These are phyloP conservation scores for Anarhynchus alexandrinus DNA, from an alignment of 2,113 vertebrate species.

Conservation along the genomic window DNA sequence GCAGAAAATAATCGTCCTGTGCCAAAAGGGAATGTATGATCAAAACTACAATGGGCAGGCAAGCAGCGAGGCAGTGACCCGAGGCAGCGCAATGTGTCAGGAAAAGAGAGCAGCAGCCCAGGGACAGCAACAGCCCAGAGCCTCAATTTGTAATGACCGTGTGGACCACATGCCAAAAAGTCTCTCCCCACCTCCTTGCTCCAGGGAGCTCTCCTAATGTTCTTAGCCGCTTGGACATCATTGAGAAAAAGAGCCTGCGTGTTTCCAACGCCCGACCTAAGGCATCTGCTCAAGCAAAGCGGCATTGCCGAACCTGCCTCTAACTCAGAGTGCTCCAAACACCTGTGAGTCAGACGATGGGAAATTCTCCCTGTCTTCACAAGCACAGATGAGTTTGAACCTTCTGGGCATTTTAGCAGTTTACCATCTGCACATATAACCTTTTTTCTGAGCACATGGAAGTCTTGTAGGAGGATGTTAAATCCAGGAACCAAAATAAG, in stretches of 20 bases:
- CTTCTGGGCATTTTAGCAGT: slow-evolving; percentile 79
- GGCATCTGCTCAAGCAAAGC: slow-evolving; percentile 68
- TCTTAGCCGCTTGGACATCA: slow-evolving; percentile 69
- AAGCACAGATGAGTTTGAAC: slow-evolving; percentile 75
- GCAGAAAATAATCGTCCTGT: slow-evolving; percentile 54
- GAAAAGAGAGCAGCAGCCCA: slow-evolving; percentile 63
- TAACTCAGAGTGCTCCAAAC: slow-evolving; percentile 69
- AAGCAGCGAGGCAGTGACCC: slow-evolving; percentile 67
- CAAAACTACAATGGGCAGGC: slow-evolving; percentile 63
- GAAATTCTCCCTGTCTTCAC: slow-evolving; percentile 66
- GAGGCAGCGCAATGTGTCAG: slow-evolving; percentile 64
- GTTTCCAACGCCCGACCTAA: slow-evolving; percentile 53
- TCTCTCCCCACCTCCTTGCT: slow-evolving; percentile 52
- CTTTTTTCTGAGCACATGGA: slow-evolving; percentile 58
- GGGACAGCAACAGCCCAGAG: slow-evolving; percentile 64
- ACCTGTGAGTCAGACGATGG: slow-evolving; percentile 73
- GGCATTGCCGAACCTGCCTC: slow-evolving; percentile 56
- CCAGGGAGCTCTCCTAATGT: slow-evolving; percentile 50
- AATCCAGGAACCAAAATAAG: slow-evolving; percentile 68
- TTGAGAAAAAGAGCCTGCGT: neutral
- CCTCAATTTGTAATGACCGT: slow-evolving; percentile 62
- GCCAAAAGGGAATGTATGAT: slow-evolving; percentile 65
- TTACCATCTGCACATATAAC: slow-evolving; percentile 79
- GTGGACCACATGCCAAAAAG: slow-evolving; percentile 59
- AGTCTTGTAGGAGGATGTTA: slow-evolving; percentile 75